These are phyloP conservation scores for Eupithecia inturbata DNA, from an alignment of 2,888 invertebrate species.

Conservation along the genomic window DNA sequence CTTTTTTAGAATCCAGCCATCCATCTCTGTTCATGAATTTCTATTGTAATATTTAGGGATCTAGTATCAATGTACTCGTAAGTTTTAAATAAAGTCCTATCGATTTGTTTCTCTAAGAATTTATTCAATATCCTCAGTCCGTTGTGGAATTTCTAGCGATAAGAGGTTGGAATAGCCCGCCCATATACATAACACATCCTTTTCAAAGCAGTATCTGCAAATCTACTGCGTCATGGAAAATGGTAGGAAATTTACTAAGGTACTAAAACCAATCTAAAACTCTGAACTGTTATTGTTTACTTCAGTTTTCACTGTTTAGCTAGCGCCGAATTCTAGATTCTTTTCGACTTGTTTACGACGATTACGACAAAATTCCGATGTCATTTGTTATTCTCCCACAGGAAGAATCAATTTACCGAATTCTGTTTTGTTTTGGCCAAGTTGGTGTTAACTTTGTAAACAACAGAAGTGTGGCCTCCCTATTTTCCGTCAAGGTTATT, in stretches of 20 bases:
- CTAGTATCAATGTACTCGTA: too few species aligned
- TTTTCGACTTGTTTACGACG: conserved; percentile 37
- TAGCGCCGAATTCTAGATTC: conserved; percentile 21
- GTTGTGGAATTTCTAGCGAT: background rate
- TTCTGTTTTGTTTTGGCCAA: conserved; percentile 42
- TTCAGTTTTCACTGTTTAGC: background rate
- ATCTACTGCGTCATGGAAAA: background rate
- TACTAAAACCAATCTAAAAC: background rate
- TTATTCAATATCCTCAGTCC: background rate
- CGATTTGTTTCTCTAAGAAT: background rate
- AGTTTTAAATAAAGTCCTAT: background rate
- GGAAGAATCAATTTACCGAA: conserved; percentile 43
- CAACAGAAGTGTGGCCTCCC: conserved; percentile 24
- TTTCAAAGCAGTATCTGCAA: background rate
- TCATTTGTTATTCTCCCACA: conserved; percentile 38
- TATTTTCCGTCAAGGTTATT: conserved; percentile 28
- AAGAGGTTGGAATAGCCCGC: background rate
- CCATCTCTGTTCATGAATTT: background rate
- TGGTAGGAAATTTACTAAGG: background rate
- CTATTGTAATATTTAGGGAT: background rate
- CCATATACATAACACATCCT: background rate
- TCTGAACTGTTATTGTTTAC: background rate
- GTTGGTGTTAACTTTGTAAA: conserved; percentile 41
- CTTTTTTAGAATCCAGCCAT: too few species aligned
- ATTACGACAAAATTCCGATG: conserved; percentile 29